These are phyloP conservation scores for Helobdella robusta DNA, from an alignment of 2,888 invertebrate genomes.

Conservation along the genomic window DNA sequence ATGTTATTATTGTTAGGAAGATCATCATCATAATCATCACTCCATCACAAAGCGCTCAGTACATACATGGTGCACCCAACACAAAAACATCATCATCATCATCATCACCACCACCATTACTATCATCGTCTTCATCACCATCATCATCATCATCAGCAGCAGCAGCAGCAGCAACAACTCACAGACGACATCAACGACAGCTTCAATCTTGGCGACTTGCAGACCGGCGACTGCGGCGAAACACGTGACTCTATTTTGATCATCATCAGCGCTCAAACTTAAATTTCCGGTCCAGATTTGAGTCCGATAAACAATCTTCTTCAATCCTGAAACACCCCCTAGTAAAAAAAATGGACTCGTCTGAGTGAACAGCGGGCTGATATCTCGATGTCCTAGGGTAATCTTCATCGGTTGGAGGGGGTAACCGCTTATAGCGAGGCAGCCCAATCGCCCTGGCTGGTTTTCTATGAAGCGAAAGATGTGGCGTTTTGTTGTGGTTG, in stretches of 20 bases:
- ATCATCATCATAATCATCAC: too few species aligned
- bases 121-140: too few species aligned
- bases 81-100: too few species aligned
- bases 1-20: too few species aligned
- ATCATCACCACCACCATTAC: too few species aligned
- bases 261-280: constrained; percentile 24
- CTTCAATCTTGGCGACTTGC: constrained; percentile 24
- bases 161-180: too few species aligned
- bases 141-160: too few species aligned
- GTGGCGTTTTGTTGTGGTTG: too few species aligned
- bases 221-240: constrained; percentile 29
- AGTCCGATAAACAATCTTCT: constrained; percentile 14
- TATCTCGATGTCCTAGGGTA: constrained; percentile 27
- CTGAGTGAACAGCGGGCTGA: constrained; percentile 16
- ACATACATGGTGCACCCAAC: too few species aligned
- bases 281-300: constrained; percentile 26
- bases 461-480: constrained; percentile 26
- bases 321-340: constrained; percentile 19
- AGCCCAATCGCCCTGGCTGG: constrained; percentile 27
- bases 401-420: constrained; percentile 29
- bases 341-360: background rate
- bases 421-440: constrained; percentile 28
- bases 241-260: constrained; percentile 28
- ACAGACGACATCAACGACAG: constrained; percentile 27
- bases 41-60: too few species aligned